Base-by-base conservation (phyloP, 2,797 vertebrate genomes). In the Bradypodion pumilum region DNA sequence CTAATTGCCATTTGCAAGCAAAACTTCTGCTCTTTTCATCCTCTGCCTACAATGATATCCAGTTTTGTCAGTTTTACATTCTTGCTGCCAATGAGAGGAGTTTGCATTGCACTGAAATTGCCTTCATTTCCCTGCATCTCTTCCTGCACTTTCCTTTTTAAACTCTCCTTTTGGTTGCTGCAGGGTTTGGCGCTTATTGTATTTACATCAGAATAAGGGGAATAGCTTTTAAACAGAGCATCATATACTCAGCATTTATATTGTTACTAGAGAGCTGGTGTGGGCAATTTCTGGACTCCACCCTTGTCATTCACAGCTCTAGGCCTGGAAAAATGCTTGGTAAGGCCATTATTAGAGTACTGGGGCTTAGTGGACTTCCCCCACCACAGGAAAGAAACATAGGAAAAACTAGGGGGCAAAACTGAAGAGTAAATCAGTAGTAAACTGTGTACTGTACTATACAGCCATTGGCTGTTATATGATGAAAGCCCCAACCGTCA, bases 1-100 rank as follows among this genome's bases (percentile, higher is more conserved):
- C 77, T 85, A 85, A 85, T 85, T 85, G 77, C 60, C 32, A 77
- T 74, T 42, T 8, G 60, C 44, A 52, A 85, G 77, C 70, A 32
- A 65, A 74, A 35, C 69, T 13, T 42, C 35, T n/a, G 60, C 60
- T 23, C 42, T 44, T 74, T 62, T 25, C 29, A 25, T 25, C 62
- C 49, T 63, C 35, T 21, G 66, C 35, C 70, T 66, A 19, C 56
- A 80, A 74, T 74, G 70, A 66, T 25, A 68, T 21, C 46, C 7
- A 1, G 44, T 79, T 84, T 78, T 84, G 59, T 65, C 68, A 25
- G 2, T 79, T 79, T 56, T 79, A 68, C 70, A 66, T 80, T 59
- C 60, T 74, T n/a, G 13, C 46, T 21, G 46, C 62, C 7, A 0
- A 0, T 1, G 40, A 59, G 77, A 68, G 7, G 29, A 35, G 4